Conservation (phyloP, 2,888 invertebrate species). For the Odontothrips loti region DNA sequence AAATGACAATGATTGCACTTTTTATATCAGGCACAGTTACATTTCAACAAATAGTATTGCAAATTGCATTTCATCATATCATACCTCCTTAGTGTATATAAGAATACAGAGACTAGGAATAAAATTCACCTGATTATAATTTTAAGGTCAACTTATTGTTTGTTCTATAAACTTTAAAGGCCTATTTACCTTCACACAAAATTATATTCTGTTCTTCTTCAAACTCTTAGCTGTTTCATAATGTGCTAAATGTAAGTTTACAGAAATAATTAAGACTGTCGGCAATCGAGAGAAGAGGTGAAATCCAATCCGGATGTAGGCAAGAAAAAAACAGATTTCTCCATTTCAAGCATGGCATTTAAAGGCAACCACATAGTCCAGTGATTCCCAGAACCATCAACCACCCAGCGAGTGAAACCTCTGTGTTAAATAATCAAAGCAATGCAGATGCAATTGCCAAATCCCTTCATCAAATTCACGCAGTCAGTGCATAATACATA, state of each 20-base stretch:
- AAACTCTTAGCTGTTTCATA: constrained; percentile 1
- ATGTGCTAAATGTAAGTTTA: constrained; percentile 25
- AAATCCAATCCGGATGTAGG: background rate
- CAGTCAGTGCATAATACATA: background rate
- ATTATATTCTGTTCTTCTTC: constrained; percentile 15
- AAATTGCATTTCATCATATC: constrained; percentile 16
- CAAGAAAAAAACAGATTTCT: background rate
- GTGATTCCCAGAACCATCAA: too few species aligned
- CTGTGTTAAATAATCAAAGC: background rate
- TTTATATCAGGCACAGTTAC: too few species aligned
- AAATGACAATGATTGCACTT: too few species aligned
- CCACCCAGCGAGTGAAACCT: too few species aligned
- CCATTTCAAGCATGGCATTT: background rate
- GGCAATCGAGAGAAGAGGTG: background rate
- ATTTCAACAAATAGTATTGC: background rate
- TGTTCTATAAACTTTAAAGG: background rate
- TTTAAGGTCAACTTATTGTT: background rate
- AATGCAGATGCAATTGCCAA: constrained; percentile 2
- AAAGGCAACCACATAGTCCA: too few species aligned
- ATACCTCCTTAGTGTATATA: constrained; percentile 2
- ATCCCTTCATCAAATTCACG: background rate
- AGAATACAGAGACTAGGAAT: background rate
- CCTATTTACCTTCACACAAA: constrained; percentile 16
- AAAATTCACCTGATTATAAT: background rate
- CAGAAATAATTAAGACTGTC: background rate